phyloP scores from a whole-genome alignment of 2,888 invertebrate genomes.

The Drosophila greeni region DNA sequence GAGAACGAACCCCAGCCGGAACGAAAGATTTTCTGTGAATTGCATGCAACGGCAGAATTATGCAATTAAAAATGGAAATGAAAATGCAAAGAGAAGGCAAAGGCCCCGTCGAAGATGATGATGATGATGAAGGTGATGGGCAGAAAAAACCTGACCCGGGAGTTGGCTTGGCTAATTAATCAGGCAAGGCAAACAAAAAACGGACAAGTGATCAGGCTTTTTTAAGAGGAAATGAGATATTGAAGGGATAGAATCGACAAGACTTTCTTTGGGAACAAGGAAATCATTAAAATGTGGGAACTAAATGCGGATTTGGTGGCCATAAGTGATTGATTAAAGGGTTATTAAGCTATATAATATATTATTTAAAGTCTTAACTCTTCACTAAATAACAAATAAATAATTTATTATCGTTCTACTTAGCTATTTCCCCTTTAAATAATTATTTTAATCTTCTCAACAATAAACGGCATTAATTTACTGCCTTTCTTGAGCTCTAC shows the following conservation, averaged over 20 bases:
- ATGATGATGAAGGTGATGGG: conserved; percentile 31
- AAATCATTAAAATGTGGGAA: conserved; percentile 7
- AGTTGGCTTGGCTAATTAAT: conserved; percentile 53
- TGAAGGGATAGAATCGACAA: conserved; percentile 4
- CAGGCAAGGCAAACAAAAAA: conserved; percentile 37
- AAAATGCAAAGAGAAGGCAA: conserved; percentile 22
- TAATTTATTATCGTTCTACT: too few species aligned
- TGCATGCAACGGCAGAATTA: conserved; percentile 66
- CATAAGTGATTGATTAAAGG: neutral
- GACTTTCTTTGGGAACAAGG: conserved; percentile 4
- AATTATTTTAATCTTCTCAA: neutral
- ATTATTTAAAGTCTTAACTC: neutral
- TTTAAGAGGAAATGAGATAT: conserved; percentile 31
- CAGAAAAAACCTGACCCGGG: conserved; percentile 30
- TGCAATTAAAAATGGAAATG: conserved; percentile 71
- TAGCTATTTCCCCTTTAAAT: neutral
- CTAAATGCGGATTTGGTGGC: neutral
- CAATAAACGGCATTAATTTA: neutral
- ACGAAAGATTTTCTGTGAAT: conserved; percentile 51
- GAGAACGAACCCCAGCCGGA: conserved; percentile 16
- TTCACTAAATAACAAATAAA: neutral
- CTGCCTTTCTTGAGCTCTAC: neutral
- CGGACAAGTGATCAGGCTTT: conserved; percentile 12
- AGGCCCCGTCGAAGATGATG: conserved; percentile 23
- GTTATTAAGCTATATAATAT: too few species aligned